Conservation (phyloP, 2,888 invertebrate genomes). For the Chrysolina oricalcia region DNA sequence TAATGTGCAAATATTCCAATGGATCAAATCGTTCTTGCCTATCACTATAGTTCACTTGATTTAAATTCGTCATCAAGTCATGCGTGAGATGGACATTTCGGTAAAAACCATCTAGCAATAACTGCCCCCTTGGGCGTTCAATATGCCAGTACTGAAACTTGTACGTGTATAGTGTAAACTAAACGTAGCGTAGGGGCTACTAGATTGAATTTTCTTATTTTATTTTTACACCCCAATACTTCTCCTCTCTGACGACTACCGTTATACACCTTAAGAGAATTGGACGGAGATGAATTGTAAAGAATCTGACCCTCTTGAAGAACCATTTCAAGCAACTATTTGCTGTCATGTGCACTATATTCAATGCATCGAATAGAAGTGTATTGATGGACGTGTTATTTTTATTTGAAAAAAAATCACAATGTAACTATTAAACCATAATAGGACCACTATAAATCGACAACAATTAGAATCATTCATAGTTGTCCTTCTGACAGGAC, state of each 20-base stretch:
- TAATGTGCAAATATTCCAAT: too few relatives aligned
- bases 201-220: constrained; percentile 72
- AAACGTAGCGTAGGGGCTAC: constrained; percentile 69
- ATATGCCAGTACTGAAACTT: constrained; percentile 26
- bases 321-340: not conserved
- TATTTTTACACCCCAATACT: constrained; percentile 69
- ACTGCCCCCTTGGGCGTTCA: constrained; percentile 10
- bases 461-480: too few relatives aligned
- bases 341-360: not conserved
- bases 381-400: too few relatives aligned
- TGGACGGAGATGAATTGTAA: constrained; percentile 53
- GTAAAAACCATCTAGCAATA: not conserved
- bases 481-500: too few relatives aligned
- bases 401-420: too few relatives aligned
- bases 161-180: constrained; percentile 48
- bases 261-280: constrained; percentile 59
- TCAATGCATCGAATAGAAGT: too few relatives aligned
- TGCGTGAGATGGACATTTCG: not conserved
- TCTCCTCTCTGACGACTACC: constrained; percentile 56
- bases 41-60: not conserved
- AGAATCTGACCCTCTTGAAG: not conserved
- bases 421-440: too few relatives aligned
- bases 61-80: not conserved
- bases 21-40: too few relatives aligned
- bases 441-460: too few relatives aligned